Evolutionary conservation across 2,888 invertebrate genomes (phyloP).

Genomic region (Fabriciana adippe): DNA sequence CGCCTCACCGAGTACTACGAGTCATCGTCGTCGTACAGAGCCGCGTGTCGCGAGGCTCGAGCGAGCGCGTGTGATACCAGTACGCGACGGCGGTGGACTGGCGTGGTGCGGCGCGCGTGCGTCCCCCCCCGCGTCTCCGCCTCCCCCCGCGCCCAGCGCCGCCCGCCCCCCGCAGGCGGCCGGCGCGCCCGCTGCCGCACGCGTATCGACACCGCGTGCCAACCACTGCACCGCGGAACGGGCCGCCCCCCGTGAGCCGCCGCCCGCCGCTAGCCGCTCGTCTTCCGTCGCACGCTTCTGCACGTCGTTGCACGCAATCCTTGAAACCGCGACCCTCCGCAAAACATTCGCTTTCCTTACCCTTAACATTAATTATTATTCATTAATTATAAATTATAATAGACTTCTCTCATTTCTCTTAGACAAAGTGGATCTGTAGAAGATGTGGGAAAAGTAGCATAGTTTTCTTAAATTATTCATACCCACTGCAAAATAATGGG

Average conservation of each 20-base stretch:
- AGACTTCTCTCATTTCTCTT: no score
- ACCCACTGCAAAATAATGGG: no score
- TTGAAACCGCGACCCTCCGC: conserved; percentile 37
- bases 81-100: conserved; percentile 69
- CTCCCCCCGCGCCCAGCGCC: conserved; percentile 41
- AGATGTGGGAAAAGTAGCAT: no score
- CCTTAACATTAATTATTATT: conserved; percentile 51
- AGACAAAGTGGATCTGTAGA: no score
- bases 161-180: conserved; percentile 46
- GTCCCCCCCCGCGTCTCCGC: conserved; percentile 46
- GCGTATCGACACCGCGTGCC: conserved; percentile 74
- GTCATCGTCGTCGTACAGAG: conserved; percentile 65
- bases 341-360: conserved; percentile 46
- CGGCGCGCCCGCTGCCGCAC: conserved; percentile 52
- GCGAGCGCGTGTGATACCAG: conserved; percentile 63
- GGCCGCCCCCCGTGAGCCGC: conserved; percentile 48
- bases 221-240: conserved; percentile 68
- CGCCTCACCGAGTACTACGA: conserved; percentile 71
- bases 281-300: conserved; percentile 40
- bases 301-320: conserved; percentile 41
- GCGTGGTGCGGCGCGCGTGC: conserved; percentile 57
- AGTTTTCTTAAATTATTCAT: no score
- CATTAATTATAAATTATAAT: conserved; percentile 49
- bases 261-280: conserved; percentile 49
- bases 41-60: conserved; percentile 64